These are phyloP conservation scores for Ammodytes marinus DNA, from an alignment of 2,113 vertebrate genomes.

Conservation along the genomic window DNA sequence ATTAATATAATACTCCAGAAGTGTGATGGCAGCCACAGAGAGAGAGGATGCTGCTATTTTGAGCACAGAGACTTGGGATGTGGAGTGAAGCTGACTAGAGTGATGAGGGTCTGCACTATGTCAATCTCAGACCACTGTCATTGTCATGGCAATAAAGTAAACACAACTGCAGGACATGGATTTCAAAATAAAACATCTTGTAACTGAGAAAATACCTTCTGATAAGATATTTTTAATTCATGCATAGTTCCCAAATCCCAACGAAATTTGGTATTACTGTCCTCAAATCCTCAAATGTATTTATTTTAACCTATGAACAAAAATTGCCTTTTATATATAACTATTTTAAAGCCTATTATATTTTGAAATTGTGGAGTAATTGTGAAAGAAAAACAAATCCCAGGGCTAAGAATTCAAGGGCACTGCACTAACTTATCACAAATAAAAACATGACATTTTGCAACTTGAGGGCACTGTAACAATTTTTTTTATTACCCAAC, in stretches of 20 bases:
- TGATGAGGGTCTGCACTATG: slow-evolving; percentile 77
- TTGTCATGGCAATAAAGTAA: not conserved
- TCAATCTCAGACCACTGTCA: slow-evolving; percentile 79
- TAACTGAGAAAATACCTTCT: not conserved
- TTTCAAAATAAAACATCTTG: slow-evolving; percentile 67
- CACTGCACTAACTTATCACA: not conserved
- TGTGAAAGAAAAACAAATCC: not conserved
- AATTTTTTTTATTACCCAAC: not conserved
- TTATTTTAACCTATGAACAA: not conserved
- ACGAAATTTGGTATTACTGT: not conserved
- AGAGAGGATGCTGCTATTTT: slow-evolving; percentile 70
- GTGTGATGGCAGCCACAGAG: slow-evolving; percentile 54
- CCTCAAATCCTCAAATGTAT: not conserved
- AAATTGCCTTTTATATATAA: not conserved
- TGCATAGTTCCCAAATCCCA: not conserved
- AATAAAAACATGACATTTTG: not conserved
- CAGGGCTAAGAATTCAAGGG: not conserved
- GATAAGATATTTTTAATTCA: not conserved
- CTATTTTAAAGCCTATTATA: not conserved
- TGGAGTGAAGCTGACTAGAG: slow-evolving; percentile 59
- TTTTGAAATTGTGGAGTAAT: not conserved
- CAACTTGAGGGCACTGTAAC: not conserved
- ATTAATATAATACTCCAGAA: slow-evolving; percentile 38
- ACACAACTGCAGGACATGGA: not conserved
- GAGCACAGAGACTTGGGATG: slow-evolving; percentile 67